A percentile compares a stretch with the other conserved stretches of the same genome.
phyloP scores from a whole-genome alignment of 1,140 invertebrate species.

The Leptinotarsa undecemlineata region DNA sequence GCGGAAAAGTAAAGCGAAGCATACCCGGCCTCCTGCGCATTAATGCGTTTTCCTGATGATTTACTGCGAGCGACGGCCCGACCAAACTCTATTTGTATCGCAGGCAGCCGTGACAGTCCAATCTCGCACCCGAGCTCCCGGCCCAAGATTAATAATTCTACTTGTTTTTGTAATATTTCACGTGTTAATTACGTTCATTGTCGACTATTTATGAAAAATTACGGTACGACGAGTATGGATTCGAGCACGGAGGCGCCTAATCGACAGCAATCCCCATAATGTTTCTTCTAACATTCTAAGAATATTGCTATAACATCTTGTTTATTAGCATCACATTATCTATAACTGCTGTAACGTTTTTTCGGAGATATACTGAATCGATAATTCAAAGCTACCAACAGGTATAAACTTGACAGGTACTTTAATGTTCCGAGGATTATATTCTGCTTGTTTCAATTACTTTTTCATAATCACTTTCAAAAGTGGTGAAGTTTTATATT shows the following conservation, averaged over 20 bases:
- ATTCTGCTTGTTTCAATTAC: too few species aligned
- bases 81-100: conserved; percentile 36
- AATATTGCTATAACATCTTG: too few species aligned
- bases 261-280: background rate
- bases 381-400: too few species aligned
- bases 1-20: conserved; percentile 17
- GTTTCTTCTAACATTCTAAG: background rate
- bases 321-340: too few species aligned
- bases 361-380: too few species aligned
- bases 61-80: conserved; percentile 29
- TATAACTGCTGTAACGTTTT: too few species aligned
- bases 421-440: too few species aligned
- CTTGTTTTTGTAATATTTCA: conserved; percentile 40
- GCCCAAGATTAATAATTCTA: conserved; percentile 38
- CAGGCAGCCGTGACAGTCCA: conserved; percentile 32
- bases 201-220: conserved; percentile 34
- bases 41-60: conserved; percentile 31
- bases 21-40: background rate
- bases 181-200: conserved; percentile 38
- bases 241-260: conserved; percentile 4
- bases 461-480: too few species aligned
- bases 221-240: conserved; percentile 12
- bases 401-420: too few species aligned
- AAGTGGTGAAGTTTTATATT: too few species aligned
- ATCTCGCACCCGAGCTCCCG: conserved; percentile 27